phyloP scores from a whole-genome alignment of 2,113 vertebrate genomes.

The Menidia beryllina region DNA sequence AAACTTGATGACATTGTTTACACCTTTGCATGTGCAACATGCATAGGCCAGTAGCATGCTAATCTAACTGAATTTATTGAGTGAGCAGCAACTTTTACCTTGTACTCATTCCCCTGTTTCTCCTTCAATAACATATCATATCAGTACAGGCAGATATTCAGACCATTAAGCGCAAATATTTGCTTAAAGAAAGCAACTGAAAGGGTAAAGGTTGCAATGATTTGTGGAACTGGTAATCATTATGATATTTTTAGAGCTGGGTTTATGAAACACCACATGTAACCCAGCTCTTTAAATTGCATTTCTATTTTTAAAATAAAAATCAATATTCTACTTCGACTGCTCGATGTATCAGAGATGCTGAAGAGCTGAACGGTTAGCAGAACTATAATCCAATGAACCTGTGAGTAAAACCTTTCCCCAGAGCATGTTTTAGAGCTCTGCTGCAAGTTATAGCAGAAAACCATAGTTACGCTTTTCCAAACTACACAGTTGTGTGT shows the following conservation, averaged over 20 bases:
- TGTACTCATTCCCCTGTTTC: background rate
- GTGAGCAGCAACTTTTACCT: background rate
- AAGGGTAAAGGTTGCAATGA: background rate
- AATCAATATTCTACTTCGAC: constrained; percentile 2
- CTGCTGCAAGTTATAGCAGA: constrained; percentile 42
- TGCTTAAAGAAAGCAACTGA: background rate
- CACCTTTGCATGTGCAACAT: background rate
- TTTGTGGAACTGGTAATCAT: background rate
- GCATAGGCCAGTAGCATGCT: background rate
- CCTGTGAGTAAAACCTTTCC: constrained; percentile 33
- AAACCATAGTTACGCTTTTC: constrained; percentile 11
- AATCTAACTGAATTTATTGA: background rate
- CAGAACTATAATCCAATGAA: constrained; percentile 46
- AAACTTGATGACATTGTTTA: background rate
- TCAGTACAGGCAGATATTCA: background rate
- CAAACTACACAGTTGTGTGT: constrained; percentile 5
- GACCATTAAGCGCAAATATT: background rate
- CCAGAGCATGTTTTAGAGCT: constrained; percentile 38
- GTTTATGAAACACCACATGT: background rate
- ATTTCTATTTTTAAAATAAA: constrained; percentile 19
- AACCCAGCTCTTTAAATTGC: background rate
- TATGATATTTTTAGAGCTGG: background rate
- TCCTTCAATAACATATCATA: background rate
- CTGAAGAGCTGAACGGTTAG: constrained; percentile 21
- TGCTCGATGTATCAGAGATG: constrained; percentile 24